phyloP scores from a whole-genome alignment of 2,888 invertebrate species.

The Oeneis ivallda region DNA sequence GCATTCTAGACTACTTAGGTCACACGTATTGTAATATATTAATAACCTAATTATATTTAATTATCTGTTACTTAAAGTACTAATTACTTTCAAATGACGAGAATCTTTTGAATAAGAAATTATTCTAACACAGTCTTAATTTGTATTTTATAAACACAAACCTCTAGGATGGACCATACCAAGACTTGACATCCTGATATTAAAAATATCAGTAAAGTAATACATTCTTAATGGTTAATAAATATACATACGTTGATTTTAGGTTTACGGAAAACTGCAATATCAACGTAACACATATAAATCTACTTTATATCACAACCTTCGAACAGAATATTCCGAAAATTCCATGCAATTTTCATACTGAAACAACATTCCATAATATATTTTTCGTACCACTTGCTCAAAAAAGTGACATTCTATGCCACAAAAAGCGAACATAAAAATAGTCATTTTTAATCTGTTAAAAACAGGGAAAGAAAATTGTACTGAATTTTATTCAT shows the following conservation, averaged over 20 bases:
- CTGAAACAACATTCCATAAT: not conserved
- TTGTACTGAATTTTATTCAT: too few relatives aligned
- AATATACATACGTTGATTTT: not conserved
- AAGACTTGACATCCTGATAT: conserved; percentile 13
- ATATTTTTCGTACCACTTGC: too few relatives aligned
- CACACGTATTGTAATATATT: too few relatives aligned
- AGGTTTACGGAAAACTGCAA: too few relatives aligned
- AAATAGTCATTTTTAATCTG: too few relatives aligned
- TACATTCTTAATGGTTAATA: not conserved
- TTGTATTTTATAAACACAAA: conserved; percentile 29
- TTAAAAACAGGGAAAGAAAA: too few relatives aligned
- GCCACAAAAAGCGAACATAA: too few relatives aligned
- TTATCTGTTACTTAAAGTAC: conserved; percentile 10
- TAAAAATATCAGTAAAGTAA: conserved; percentile 22
- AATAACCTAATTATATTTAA: not conserved
- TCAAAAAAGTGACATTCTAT: too few relatives aligned
- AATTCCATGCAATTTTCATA: conserved; percentile 13
- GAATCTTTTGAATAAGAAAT: conserved; percentile 19
- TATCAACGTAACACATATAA: not conserved
- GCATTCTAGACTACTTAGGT: too few relatives aligned
- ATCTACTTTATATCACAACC: conserved; percentile 9
- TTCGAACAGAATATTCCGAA: conserved; percentile 4
- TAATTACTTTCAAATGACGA: conserved; percentile 22
- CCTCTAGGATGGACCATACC: conserved; percentile 20
- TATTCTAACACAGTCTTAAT: conserved; percentile 36